phyloP scores from a whole-genome alignment of 2,888 invertebrate genomes.

The Dicycla oo region DNA sequence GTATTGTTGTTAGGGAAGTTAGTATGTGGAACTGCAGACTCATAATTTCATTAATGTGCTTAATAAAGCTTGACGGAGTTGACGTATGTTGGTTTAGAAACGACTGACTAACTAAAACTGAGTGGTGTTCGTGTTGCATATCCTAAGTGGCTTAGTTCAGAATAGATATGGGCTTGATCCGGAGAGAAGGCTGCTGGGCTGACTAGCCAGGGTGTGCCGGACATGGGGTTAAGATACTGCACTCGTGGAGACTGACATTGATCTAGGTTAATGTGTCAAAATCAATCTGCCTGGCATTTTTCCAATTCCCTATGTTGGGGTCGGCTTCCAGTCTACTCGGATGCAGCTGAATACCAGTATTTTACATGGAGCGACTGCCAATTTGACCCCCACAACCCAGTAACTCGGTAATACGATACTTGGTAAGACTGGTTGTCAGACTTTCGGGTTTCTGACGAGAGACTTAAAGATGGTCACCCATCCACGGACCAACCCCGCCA shows the following conservation, averaged over 20 bases:
- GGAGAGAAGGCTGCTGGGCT: not conserved
- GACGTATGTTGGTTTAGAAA: constrained; percentile 17
- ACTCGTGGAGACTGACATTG: not conserved
- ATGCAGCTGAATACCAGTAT: too few relatives aligned
- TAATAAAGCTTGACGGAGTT: constrained; percentile 36
- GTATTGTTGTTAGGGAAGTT: constrained; percentile 36
- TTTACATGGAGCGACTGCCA: too few relatives aligned
- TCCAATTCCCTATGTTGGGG: too few relatives aligned
- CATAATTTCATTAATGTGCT: constrained; percentile 46
- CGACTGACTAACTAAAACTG: constrained; percentile 1
- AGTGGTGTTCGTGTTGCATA: not conserved
- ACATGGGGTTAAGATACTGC: not conserved
- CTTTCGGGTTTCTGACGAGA: too few relatives aligned
- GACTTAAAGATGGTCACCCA: too few relatives aligned
- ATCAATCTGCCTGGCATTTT: too few relatives aligned
- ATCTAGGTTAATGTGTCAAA: not conserved
- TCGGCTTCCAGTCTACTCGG: too few relatives aligned
- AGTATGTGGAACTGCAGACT: constrained; percentile 29
- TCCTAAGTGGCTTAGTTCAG: not conserved
- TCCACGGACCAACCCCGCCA: too few relatives aligned
- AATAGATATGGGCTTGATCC: not conserved
- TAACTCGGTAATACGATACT: too few relatives aligned
- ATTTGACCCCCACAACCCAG: too few relatives aligned
- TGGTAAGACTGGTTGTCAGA: too few relatives aligned
- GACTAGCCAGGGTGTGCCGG: not conserved